Percentiles rank a stretch among this genome's conserved stretches.
Evolutionary conservation across 53 echinoderm and acorn worm genomes (phyloP).

Genomic region (Echinometra lucunter): DNA sequence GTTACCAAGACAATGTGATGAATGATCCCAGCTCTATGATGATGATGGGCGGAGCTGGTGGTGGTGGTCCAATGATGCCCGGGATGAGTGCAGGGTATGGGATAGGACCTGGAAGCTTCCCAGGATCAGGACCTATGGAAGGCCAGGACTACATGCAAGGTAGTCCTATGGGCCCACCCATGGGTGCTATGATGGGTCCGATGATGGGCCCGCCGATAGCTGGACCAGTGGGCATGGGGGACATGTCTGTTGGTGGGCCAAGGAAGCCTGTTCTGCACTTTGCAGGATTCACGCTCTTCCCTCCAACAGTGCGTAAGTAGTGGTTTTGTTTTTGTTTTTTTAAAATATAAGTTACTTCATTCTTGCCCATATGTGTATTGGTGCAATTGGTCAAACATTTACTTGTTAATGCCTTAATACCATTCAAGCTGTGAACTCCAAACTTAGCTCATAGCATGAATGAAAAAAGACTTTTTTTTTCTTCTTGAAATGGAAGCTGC

Average conservation of each 20-base stretch:
- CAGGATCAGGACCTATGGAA: background rate
- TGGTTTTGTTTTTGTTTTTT: background rate
- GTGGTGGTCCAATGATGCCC: background rate
- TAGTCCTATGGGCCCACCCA: background rate
- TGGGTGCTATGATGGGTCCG: background rate
- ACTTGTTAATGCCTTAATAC: no score
- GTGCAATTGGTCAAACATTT: background rate
- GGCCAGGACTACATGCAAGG: background rate
- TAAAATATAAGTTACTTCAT: no score
- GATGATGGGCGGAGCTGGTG: constrained; percentile 1
- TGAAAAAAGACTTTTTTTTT: no score
- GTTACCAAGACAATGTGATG: constrained; percentile 16
- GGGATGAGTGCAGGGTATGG: background rate
- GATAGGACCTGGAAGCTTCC: background rate
- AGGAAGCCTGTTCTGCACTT: constrained; percentile 54
- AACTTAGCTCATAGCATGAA: no score
- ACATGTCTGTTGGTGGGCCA: background rate
- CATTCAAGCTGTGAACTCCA: no score
- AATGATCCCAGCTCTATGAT: background rate
- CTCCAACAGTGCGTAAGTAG: constrained; percentile 30
- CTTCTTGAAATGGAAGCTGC: no score
- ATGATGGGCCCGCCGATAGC: background rate
- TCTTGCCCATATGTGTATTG: background rate
- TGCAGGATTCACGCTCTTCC: constrained; percentile 44
- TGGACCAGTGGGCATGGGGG: constrained; percentile 1